These are phyloP conservation scores for Hypolimnas misippus DNA, from an alignment of 2,888 invertebrate genomes.

Conservation along the genomic window DNA sequence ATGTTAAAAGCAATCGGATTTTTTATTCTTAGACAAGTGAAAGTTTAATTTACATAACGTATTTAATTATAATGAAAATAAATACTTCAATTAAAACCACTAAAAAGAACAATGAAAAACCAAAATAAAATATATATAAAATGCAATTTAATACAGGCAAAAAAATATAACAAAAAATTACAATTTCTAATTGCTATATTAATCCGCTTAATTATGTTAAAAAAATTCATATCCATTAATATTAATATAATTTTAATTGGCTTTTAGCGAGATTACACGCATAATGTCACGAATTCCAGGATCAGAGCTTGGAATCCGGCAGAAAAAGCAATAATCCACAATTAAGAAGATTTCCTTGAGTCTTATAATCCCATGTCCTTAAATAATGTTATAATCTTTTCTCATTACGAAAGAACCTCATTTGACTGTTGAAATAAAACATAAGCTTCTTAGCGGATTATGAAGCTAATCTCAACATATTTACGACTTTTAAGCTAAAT, in stretches of 20 bases:
- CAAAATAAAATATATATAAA: too few species aligned
- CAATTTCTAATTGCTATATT: too few species aligned
- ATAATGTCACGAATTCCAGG: constrained; percentile 6
- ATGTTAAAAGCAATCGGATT: too few species aligned
- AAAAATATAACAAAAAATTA: too few species aligned
- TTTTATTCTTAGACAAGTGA: too few species aligned
- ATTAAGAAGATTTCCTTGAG: constrained; percentile 27
- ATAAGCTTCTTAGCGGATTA: background rate
- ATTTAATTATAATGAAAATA: too few species aligned
- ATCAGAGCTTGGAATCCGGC: constrained; percentile 14
- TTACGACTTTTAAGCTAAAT: too few species aligned
- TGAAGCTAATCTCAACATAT: background rate
- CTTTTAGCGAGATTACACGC: constrained; percentile 18
- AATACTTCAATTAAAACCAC: too few species aligned
- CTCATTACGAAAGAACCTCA: background rate
- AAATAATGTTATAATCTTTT: background rate
- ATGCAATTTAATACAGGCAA: too few species aligned
- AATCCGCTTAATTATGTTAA: background rate
- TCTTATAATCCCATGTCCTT: constrained; percentile 5
- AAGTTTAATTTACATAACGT: too few species aligned
- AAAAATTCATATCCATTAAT: background rate
- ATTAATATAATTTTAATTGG: constrained; percentile 10
- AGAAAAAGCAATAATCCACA: constrained; percentile 31
- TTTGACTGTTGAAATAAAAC: background rate
- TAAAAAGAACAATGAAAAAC: too few species aligned